A percentile compares a stretch with the other conserved stretches of the same genome.
phyloP scores from a whole-genome alignment of 2,113 vertebrate genomes.

The Gobio gobio region DNA sequence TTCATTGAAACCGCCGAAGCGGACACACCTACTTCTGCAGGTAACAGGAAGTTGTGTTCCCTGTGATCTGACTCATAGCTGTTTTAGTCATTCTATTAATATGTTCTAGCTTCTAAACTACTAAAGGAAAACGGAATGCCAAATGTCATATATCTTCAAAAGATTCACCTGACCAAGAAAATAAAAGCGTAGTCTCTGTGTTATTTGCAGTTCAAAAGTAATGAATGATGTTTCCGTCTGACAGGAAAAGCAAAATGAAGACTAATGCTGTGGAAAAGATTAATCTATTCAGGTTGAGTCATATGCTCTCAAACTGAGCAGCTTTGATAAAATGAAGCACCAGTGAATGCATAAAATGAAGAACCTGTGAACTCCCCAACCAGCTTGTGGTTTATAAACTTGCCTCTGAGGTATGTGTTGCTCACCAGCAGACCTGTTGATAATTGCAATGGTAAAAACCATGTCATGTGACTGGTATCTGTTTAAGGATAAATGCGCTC shows the following conservation, averaged over 20 bases:
- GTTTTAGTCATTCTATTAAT: background rate
- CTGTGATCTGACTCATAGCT: constrained; percentile 8
- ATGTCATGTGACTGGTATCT: constrained; percentile 20
- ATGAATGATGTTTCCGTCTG: background rate
- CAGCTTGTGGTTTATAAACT: background rate
- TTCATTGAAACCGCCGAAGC: background rate
- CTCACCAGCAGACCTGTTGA: background rate
- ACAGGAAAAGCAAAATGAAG: constrained; percentile 16
- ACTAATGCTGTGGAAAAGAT: constrained; percentile 28
- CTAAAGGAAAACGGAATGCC: background rate
- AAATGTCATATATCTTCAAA: background rate
- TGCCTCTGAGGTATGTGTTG: constrained; percentile 38
- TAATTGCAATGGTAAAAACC: background rate
- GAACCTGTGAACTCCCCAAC: background rate
- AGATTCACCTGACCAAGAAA: background rate
- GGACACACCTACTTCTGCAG: constrained; percentile 19
- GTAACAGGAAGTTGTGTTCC: background rate
- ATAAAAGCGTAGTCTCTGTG: background rate
- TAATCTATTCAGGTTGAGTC: background rate
- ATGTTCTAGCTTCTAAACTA: background rate
- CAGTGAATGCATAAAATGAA: background rate
- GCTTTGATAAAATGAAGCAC: background rate
- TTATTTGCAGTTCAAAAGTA: background rate
- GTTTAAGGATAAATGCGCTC: background rate
- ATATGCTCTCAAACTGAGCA: background rate